Evolutionary conservation across 2,888 invertebrate genomes (phyloP).

Genomic region (Podabrus alpinus): DNA sequence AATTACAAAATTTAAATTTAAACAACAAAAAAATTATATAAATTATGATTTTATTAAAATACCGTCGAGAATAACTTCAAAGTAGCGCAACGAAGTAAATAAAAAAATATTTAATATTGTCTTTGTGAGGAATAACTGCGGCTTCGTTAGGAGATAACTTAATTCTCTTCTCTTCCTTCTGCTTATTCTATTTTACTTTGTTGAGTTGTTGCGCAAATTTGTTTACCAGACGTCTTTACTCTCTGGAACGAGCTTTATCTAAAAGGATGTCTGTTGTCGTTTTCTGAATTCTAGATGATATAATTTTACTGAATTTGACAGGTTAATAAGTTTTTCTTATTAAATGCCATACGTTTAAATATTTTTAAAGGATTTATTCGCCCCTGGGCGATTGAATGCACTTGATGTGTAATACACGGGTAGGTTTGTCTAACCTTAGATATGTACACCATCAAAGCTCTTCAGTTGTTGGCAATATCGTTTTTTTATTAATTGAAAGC

Average conservation of each 20-base stretch:
- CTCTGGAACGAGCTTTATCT: constrained; percentile 10
- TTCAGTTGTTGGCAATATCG: too few relatives aligned
- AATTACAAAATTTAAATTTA: neutral
- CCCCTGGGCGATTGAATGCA: neutral
- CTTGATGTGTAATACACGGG: neutral
- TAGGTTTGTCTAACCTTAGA: neutral
- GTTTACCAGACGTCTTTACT: constrained; percentile 23
- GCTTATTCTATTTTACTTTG: constrained; percentile 33
- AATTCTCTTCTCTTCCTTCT: constrained; percentile 45
- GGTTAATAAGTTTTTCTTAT: constrained; percentile 25
- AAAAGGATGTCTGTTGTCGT: constrained; percentile 13
- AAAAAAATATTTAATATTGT: constrained; percentile 52
- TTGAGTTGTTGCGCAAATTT: constrained; percentile 31
- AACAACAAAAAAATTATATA: constrained; percentile 40
- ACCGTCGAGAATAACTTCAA: constrained; percentile 43
- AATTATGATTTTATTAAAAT: constrained; percentile 48
- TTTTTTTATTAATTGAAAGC: neutral
- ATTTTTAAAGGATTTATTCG: neutral
- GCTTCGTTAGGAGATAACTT: constrained; percentile 51
- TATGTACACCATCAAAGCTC: too few relatives aligned
- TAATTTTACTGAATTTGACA: constrained; percentile 23
- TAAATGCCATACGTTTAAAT: constrained; percentile 16
- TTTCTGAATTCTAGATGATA: constrained; percentile 11
- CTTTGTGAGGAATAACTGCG: constrained; percentile 50
- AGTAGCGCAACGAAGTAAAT: constrained; percentile 47